Conservation (phyloP, 2,113 vertebrate species). For the Upupa epops region DNA sequence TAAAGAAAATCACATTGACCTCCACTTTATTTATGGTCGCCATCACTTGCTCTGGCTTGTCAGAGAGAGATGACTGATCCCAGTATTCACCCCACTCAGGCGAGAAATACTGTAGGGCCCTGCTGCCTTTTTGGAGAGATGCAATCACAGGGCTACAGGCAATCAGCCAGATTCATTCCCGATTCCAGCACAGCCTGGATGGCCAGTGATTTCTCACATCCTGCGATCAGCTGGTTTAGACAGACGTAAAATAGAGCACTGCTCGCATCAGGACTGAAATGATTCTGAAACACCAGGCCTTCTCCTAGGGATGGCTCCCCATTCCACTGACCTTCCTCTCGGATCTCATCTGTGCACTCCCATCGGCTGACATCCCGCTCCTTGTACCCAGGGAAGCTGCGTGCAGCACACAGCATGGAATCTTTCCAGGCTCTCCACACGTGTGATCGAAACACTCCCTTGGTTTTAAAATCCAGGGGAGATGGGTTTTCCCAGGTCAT, state of each 20-base stretch:
- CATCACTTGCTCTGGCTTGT: neutral
- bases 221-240: slow-evolving; percentile 10
- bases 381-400: neutral
- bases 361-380: neutral
- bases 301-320: neutral
- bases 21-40: neutral
- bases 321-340: neutral
- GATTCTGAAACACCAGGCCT: neutral
- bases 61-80: neutral
- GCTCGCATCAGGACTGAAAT: neutral
- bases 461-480: neutral
- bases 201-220: slow-evolving; percentile 2
- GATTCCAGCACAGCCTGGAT: slow-evolving; percentile 6
- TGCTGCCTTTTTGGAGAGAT: neutral
- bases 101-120: neutral
- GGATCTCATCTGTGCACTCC: neutral
- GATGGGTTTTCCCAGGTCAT: neutral
- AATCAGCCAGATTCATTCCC: slow-evolving; percentile 8
- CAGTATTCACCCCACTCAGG: neutral
- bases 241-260: slow-evolving; percentile 16
- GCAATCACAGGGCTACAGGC: slow-evolving; percentile 9
- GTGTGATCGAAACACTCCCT: neutral
- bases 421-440: neutral
- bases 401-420: neutral
- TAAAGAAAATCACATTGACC: slow-evolving; percentile 1